These are phyloP conservation scores for Andrena praecox DNA, from an alignment of 2,888 invertebrate species.

Conservation along the genomic window DNA sequence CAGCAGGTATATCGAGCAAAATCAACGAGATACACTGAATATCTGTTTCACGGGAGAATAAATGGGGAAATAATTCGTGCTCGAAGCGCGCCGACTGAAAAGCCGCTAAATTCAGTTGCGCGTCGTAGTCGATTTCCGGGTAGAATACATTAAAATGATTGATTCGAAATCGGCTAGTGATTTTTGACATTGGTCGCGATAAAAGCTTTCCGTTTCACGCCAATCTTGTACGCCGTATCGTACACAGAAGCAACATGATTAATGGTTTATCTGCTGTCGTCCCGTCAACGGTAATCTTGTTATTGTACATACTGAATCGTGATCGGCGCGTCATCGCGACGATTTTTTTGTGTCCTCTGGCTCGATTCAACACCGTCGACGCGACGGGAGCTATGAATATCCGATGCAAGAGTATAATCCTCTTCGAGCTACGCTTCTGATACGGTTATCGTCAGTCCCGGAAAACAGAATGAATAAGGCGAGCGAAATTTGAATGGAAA, in stretches of 20 bases:
- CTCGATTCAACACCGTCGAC: not conserved
- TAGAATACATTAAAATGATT: conserved; percentile 67
- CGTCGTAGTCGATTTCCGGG: conserved; percentile 52
- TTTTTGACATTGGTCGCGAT: conserved; percentile 61
- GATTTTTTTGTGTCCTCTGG: not conserved
- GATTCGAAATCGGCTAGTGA: conserved; percentile 57
- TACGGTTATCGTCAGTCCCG: not conserved
- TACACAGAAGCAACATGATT: conserved; percentile 43
- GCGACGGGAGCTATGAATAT: conserved; percentile 4
- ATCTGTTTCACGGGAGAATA: conserved; percentile 65
- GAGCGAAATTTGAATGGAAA: no score
- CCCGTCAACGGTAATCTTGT: conserved; percentile 43
- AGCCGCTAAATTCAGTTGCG: conserved; percentile 63
- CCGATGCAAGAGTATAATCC: conserved; percentile 1
- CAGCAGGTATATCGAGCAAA: conserved; percentile 20
- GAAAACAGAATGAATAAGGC: not conserved
- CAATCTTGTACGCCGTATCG: conserved; percentile 32
- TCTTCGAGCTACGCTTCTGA: not conserved
- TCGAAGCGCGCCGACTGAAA: conserved; percentile 49
- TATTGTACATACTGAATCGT: conserved; percentile 39
- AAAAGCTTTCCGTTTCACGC: conserved; percentile 57
- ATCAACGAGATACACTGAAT: conserved; percentile 42
- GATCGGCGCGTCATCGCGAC: conserved; percentile 18
- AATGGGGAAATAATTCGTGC: conserved; percentile 60
- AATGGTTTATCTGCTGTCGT: conserved; percentile 57